phyloP scores from a whole-genome alignment of 2,888 invertebrate genomes.

The Oscheius sp. region DNA sequence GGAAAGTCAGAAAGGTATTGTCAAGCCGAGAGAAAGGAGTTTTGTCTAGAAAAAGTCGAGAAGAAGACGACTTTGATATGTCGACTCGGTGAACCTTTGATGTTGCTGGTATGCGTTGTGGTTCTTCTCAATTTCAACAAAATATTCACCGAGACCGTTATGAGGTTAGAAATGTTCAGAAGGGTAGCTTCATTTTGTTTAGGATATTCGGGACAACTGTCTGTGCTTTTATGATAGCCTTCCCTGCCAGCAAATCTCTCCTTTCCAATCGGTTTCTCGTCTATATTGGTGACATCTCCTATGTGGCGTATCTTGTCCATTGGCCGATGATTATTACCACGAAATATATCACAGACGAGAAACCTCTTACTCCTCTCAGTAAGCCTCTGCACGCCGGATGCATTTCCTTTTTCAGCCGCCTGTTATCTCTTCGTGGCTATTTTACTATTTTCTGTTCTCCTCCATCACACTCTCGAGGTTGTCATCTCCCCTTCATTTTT shows the following conservation, averaged over 20 bases:
- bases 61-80: background rate
- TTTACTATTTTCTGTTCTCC: background rate
- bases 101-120: background rate
- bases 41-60: background rate
- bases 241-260: background rate
- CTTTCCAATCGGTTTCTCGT: conserved; percentile 10
- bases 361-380: background rate
- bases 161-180: background rate
- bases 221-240: background rate
- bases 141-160: background rate
- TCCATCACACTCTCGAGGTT: conserved; percentile 13
- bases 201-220: conserved; percentile 13
- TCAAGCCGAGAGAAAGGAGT: background rate
- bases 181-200: background rate
- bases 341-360: conserved; percentile 16
- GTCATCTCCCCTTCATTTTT: background rate
- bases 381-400: no score
- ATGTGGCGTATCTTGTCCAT: conserved; percentile 17
- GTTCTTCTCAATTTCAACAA: background rate
- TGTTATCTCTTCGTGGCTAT: background rate
- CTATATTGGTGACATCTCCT: conserved; percentile 29
- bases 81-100: background rate
- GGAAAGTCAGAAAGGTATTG: background rate
- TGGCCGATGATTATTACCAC: conserved; percentile 18
- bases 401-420: background rate